Evolutionary conservation across 2,888 invertebrate genomes (phyloP).

Genomic region (Ennomos erosarius): DNA sequence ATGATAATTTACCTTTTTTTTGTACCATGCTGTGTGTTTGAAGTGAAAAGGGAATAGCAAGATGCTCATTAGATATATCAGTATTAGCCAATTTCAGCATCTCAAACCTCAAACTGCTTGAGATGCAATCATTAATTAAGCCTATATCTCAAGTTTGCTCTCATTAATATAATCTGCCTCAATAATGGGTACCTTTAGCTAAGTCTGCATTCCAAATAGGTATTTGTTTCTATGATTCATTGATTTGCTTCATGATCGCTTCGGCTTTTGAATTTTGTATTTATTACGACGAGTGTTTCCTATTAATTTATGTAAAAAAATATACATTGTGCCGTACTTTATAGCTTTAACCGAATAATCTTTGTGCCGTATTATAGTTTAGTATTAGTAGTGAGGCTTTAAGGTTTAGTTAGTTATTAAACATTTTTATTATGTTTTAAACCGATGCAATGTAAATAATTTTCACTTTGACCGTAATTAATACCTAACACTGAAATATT

Average conservation of each 20-base stretch:
- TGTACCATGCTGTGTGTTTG: no score
- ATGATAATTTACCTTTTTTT: no score
- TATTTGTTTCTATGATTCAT: slow-evolving; percentile 30
- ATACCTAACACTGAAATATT: no score
- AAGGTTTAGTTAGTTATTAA: slow-evolving; percentile 18
- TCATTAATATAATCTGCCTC: background rate
- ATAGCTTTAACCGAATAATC: slow-evolving; percentile 20
- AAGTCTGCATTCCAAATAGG: slow-evolving; percentile 35
- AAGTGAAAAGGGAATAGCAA: no score
- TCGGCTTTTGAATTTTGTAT: slow-evolving; percentile 3
- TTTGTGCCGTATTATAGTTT: slow-evolving; percentile 31
- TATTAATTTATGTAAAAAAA: slow-evolving; percentile 11
- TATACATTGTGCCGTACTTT: slow-evolving; percentile 31
- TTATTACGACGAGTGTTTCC: slow-evolving; percentile 9
- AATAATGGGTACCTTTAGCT: background rate
- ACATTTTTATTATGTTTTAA: background rate
- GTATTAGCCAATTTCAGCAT: no score
- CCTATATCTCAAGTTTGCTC: background rate
- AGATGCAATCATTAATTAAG: no score
- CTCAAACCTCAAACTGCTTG: no score
- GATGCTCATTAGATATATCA: no score
- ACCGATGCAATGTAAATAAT: no score
- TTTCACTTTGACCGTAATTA: no score
- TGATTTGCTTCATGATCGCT: slow-evolving; percentile 22
- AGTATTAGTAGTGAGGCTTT: slow-evolving; percentile 4